Evolutionary conservation across 2,797 vertebrate species (phyloP).

Genomic region (Scyliorhinus canicula): DNA sequence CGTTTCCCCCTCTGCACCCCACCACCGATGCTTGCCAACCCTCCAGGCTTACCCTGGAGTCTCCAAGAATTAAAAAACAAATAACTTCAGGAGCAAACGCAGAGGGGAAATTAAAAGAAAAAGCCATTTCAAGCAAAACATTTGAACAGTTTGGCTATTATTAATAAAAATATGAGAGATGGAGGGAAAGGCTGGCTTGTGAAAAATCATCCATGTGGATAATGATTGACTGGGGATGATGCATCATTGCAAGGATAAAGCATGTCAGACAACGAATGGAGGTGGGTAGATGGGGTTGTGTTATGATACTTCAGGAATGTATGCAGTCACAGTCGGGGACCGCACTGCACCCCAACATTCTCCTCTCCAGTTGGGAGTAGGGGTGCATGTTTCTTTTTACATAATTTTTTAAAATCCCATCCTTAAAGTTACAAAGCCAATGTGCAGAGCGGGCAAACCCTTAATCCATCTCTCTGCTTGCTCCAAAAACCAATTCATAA

Average conservation of each 20-base stretch:
- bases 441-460: too few relatives aligned
- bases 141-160: neutral
- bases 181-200: neutral
- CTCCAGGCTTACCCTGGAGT: neutral
- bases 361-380: too few relatives aligned
- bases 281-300: neutral
- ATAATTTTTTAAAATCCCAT: too few relatives aligned
- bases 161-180: neutral
- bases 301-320: neutral
- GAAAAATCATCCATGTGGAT: neutral
- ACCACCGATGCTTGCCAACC: neutral
- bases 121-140: too few relatives aligned
- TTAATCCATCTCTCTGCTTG: too few relatives aligned
- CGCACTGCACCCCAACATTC: too few relatives aligned
- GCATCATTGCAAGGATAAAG: neutral
- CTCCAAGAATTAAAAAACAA: neutral
- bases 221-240: neutral
- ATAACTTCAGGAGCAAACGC: neutral
- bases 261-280: neutral
- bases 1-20: neutral
- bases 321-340: too few relatives aligned
- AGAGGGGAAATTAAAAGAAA: neutral
- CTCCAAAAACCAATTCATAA: too few relatives aligned
- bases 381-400: too few relatives aligned
- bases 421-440: too few relatives aligned